A percentile compares a stretch with the other conserved stretches of the same genome.
These are phyloP conservation scores for Parambassis ranga DNA, from an alignment of 2,797 vertebrate genomes.

Conservation along the genomic window DNA sequence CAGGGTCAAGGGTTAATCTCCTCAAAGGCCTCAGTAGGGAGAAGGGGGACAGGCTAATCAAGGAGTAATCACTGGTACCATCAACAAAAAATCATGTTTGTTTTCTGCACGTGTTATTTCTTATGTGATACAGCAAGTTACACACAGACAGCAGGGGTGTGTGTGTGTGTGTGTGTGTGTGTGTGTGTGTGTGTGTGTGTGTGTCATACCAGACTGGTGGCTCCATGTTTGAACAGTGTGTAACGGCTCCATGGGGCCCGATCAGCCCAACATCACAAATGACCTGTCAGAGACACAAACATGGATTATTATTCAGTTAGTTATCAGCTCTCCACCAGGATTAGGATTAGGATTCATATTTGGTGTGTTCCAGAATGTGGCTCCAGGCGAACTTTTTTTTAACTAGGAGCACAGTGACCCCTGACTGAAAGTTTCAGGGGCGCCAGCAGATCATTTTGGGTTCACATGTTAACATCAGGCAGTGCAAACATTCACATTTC, in stretches of 20 bases:
- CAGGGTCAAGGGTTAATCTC: conserved; percentile 72
- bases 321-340: no score
- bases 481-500: no score
- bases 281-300: conserved; percentile 12
- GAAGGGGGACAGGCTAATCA: not conserved
- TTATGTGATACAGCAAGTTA: not conserved
- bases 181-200: not conserved
- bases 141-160: not conserved
- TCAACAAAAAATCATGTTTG: conserved; percentile 1
- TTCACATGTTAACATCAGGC: no score
- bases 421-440: no score
- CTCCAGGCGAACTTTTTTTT: no score
- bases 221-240: conserved; percentile 57
- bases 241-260: conserved; percentile 57
- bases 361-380: no score
- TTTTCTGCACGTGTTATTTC: not conserved
- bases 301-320: not conserved
- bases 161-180: not conserved
- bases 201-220: conserved; percentile 65
- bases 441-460: no score
- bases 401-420: no score
- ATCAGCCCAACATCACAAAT: not conserved
- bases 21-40: conserved; percentile 1
- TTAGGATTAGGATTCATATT: no score
- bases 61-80: conserved; percentile 14